These are phyloP conservation scores for Limonius californicus DNA, from an alignment of 1,140 invertebrate species.

Conservation along the genomic window DNA sequence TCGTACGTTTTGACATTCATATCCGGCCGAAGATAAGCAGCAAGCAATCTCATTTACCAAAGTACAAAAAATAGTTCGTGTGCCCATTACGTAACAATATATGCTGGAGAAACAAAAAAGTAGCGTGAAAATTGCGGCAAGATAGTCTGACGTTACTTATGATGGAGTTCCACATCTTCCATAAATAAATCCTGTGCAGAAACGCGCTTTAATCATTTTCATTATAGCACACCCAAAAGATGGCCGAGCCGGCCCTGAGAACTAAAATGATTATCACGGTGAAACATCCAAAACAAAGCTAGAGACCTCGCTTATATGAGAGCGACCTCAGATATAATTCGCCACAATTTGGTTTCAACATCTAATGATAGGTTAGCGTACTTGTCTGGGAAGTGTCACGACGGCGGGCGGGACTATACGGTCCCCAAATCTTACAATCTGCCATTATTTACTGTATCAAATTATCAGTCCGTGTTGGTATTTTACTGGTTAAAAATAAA, in stretches of 20 bases:
- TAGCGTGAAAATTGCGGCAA: too few relatives aligned
- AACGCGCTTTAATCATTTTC: too few relatives aligned
- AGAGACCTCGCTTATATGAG: conserved; percentile 4
- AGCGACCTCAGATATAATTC: conserved; percentile 27
- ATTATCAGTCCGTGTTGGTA: conserved; percentile 11
- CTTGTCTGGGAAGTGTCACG: conserved; percentile 35
- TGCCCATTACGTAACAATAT: too few relatives aligned
- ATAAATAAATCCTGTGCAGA: too few relatives aligned
- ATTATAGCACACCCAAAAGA: not conserved
- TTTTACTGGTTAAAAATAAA: conserved; percentile 8
- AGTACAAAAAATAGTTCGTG: too few relatives aligned
- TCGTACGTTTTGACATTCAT: too few relatives aligned
- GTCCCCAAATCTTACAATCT: conserved; percentile 3
- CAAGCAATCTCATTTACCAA: too few relatives aligned
- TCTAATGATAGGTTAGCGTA: conserved; percentile 37
- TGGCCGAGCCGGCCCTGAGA: conserved; percentile 1
- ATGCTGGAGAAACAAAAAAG: too few relatives aligned
- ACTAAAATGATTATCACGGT: conserved; percentile 1
- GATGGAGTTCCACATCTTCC: too few relatives aligned
- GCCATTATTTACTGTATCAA: conserved; percentile 16
- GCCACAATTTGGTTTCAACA: conserved; percentile 39
- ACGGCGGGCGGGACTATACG: conserved; percentile 18
- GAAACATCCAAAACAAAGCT: conserved; percentile 2
- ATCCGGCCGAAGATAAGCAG: too few relatives aligned
- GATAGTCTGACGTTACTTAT: too few relatives aligned